Evolutionary conservation across 92 coral and sea anemone species (phyloP).

Genomic region (Chrysogorgia sp.): DNA sequence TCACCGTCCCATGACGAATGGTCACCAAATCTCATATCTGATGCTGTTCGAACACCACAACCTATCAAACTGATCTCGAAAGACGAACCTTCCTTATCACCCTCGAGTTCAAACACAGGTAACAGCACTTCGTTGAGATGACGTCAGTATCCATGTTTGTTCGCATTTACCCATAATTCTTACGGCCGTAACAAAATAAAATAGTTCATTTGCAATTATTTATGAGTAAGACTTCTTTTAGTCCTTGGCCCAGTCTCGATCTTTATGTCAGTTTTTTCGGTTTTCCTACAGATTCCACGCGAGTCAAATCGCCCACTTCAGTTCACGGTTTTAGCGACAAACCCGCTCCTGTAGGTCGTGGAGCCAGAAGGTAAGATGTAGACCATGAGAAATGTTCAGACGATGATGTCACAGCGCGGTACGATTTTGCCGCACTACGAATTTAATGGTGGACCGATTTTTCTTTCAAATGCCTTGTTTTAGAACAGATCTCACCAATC

Average conservation of each 20-base stretch:
- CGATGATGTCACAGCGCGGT: too few species aligned
- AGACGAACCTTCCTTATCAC: conserved; percentile 63
- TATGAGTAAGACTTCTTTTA: too few species aligned
- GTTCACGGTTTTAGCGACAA: conserved; percentile 82
- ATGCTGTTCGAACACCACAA: conserved; percentile 85
- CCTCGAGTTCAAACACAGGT: conserved; percentile 35
- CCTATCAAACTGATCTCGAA: conserved; percentile 73
- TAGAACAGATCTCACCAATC: too few species aligned
- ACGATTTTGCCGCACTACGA: too few species aligned
- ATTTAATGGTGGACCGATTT: too few species aligned
- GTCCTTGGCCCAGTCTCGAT: too few species aligned
- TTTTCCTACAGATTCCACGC: conserved; percentile 58
- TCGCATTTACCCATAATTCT: too few species aligned
- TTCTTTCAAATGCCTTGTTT: too few species aligned
- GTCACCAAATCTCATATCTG: conserved; percentile 92
- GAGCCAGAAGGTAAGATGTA: conserved; percentile 82
- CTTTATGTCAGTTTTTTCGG: not conserved
- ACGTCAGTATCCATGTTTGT: too few species aligned
- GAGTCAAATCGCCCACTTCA: conserved; percentile 64
- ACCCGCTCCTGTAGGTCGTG: conserved; percentile 94
- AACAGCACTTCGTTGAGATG: too few species aligned
- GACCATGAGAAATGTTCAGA: not conserved
- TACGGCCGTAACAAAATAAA: too few species aligned
- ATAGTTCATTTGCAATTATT: too few species aligned
- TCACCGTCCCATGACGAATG: conserved; percentile 63